phyloP scores from a whole-genome alignment of 2,797 vertebrate species.

The Melanotaenia parkinsoni region DNA sequence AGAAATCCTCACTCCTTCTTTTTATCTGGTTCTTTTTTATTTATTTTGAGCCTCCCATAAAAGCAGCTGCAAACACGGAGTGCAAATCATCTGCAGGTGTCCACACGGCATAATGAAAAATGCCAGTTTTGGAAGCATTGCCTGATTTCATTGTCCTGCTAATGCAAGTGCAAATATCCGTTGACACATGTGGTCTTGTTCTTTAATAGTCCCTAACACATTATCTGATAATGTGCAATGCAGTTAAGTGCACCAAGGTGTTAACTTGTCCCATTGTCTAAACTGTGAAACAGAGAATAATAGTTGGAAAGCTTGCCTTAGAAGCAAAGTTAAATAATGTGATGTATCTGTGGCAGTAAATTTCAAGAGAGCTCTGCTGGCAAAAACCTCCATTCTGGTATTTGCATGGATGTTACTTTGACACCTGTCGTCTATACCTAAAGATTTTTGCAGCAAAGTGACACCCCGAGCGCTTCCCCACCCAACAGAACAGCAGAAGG shows the following conservation, averaged over 20 bases:
- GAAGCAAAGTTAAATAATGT: not conserved
- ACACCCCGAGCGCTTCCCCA: no score
- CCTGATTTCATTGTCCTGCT: not conserved
- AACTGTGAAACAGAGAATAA: not conserved
- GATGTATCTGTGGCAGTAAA: no score
- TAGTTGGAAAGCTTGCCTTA: not conserved
- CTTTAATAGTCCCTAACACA: not conserved
- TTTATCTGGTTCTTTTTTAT: not conserved
- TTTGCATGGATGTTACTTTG: no score
- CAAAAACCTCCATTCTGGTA: no score
- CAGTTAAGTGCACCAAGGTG: not conserved
- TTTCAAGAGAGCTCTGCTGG: no score
- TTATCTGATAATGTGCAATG: not conserved
- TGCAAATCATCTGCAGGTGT: not conserved
- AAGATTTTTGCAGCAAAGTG: no score
- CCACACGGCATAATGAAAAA: not conserved
- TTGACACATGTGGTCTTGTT: not conserved
- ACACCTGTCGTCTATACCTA: no score
- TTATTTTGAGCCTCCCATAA: not conserved
- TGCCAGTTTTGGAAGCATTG: not conserved
- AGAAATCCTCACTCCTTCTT: not conserved
- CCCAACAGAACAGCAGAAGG: no score
- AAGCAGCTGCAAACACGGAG: conserved; percentile 1
- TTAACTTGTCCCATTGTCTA: not conserved
- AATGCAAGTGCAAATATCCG: not conserved